Conservation (phyloP, 2,888 invertebrate species). For the Cataglyphis livida region DNA sequence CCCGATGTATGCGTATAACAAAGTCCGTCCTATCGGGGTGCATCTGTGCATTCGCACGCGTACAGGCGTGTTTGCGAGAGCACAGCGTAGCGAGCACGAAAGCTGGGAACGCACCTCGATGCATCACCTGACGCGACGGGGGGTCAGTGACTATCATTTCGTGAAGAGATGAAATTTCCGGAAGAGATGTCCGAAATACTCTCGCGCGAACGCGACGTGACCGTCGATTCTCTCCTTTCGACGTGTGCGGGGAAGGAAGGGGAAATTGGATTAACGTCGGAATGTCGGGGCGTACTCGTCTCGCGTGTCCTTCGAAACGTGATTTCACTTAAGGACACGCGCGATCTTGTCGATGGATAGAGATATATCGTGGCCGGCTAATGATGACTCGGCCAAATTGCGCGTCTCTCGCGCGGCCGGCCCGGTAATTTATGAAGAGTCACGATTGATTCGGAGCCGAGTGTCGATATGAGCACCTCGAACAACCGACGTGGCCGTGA, state of each 20-base stretch:
- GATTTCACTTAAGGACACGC: constrained; percentile 77
- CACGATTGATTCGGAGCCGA: constrained; percentile 77
- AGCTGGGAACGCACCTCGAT: constrained; percentile 78
- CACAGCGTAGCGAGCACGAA: constrained; percentile 67
- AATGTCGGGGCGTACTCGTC: constrained; percentile 41
- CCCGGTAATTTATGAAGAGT: constrained; percentile 75
- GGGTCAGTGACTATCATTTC: constrained; percentile 78
- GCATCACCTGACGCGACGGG: constrained; percentile 78
- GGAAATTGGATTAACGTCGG: constrained; percentile 63
- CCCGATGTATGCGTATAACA: constrained; percentile 71
- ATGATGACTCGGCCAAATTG: constrained; percentile 78
- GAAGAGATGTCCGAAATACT: constrained; percentile 6
- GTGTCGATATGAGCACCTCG: constrained; percentile 81
- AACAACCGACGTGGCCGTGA: constrained; percentile 80
- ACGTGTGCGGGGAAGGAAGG: background rate
- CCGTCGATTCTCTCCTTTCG: background rate
- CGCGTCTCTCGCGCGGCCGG: constrained; percentile 32
- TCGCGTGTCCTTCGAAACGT: constrained; percentile 57
- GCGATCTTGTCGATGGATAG: constrained; percentile 77
- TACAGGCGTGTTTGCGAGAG: constrained; percentile 61
- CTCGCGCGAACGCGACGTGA: background rate
- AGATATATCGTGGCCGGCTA: constrained; percentile 77
- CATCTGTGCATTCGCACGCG: constrained; percentile 69
- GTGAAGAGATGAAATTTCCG: constrained; percentile 14
- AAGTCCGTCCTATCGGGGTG: constrained; percentile 63